Evolutionary conservation across 1,140 invertebrate genomes (phyloP).

Genomic region (Acyrthosiphon pisum): DNA sequence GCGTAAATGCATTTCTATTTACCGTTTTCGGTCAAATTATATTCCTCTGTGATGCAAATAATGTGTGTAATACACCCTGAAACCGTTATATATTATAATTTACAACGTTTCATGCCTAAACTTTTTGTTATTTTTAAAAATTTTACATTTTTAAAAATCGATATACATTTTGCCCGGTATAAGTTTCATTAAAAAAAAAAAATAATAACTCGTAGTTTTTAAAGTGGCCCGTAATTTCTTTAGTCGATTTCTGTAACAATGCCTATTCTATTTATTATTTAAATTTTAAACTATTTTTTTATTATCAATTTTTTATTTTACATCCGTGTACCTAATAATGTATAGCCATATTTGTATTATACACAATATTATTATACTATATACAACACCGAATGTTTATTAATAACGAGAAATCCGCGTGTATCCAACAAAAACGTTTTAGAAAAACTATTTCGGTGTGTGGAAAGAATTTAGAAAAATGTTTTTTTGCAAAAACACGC

Average conservation of each 20-base stretch:
- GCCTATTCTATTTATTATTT: too few relatives aligned
- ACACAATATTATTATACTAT: too few relatives aligned
- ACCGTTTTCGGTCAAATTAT: not conserved
- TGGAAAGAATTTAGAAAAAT: too few relatives aligned
- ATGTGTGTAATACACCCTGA: not conserved
- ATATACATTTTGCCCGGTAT: not conserved
- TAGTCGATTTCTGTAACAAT: too few relatives aligned
- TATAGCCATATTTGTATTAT: too few relatives aligned
- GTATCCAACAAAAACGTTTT: not conserved
- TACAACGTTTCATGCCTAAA: not conserved
- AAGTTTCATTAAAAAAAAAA: not conserved
- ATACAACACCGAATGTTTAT: not conserved
- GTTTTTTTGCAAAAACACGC: too few relatives aligned
- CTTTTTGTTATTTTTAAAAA: not conserved
- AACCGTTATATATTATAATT: not conserved
- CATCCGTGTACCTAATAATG: too few relatives aligned
- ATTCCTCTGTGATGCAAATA: conserved; percentile 15
- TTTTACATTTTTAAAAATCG: not conserved
- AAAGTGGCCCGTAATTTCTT: too few relatives aligned
- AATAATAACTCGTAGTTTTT: not conserved
- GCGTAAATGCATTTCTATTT: not conserved
- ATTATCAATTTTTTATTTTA: too few relatives aligned
- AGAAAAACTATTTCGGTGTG: not conserved
- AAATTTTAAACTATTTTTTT: too few relatives aligned
- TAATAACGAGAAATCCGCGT: not conserved